These are phyloP conservation scores for Scophthalmus maximus DNA, from an alignment of 2,113 vertebrate species.

Conservation along the genomic window DNA sequence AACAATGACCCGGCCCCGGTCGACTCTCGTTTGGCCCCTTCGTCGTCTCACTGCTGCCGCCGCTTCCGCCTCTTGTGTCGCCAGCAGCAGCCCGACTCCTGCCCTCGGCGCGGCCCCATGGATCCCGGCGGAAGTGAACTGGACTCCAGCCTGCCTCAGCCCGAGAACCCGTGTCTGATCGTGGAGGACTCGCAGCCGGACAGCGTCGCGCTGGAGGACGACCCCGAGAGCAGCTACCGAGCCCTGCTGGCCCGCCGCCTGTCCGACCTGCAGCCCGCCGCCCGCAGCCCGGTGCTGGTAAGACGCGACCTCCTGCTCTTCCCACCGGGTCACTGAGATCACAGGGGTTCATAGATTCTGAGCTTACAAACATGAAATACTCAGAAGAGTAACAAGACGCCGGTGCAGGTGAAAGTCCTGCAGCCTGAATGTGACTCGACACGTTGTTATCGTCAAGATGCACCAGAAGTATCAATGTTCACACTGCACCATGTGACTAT, in stretches of 20 bases:
- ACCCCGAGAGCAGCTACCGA: conserved; percentile 85
- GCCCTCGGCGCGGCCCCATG: conserved; percentile 79
- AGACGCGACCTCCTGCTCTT: not conserved
- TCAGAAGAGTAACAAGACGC: too few species aligned
- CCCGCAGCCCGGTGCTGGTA: conserved; percentile 89
- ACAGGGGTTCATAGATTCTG: too few species aligned
- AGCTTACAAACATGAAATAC: too few species aligned
- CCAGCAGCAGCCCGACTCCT: conserved; percentile 23
- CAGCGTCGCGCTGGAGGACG: conserved; percentile 85
- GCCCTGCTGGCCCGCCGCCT: conserved; percentile 83
- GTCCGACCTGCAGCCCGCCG: conserved; percentile 82
- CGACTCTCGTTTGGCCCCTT: too few species aligned
- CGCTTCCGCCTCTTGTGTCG: too few species aligned
- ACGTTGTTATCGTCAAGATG: too few species aligned
- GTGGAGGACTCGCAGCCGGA: conserved; percentile 95
- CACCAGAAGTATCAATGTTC: too few species aligned
- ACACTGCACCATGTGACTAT: too few species aligned
- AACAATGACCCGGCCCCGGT: conserved; percentile 1
- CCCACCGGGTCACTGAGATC: too few species aligned
- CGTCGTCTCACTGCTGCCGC: not conserved
- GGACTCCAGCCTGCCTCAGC: conserved; percentile 89
- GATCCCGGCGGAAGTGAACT: conserved; percentile 86
- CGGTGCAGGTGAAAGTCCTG: too few species aligned
- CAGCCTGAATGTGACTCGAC: too few species aligned
- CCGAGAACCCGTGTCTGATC: conserved; percentile 88